Evolutionary conservation across 1,140 invertebrate genomes (phyloP).

Genomic region (Drosophila rufa): DNA sequence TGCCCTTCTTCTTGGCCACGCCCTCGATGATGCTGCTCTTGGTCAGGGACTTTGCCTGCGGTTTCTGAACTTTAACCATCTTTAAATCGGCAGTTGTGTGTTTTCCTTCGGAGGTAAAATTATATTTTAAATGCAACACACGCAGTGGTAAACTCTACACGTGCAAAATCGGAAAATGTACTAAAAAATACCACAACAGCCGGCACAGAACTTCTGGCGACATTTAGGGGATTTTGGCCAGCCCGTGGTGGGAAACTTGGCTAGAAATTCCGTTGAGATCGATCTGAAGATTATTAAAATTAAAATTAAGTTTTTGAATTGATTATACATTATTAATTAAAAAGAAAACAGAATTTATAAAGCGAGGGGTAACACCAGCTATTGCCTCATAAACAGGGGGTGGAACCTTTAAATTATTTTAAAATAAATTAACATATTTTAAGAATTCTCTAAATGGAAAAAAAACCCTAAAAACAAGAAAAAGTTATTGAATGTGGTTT

Average conservation of each 20-base stretch:
- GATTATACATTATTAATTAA: no score
- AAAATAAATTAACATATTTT: no score
- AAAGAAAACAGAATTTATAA: no score
- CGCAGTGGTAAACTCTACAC: conserved; percentile 26
- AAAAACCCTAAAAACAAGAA: no score
- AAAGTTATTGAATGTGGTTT: no score
- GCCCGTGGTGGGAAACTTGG: not conserved
- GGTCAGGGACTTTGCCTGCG: conserved; percentile 63
- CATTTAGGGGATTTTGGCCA: not conserved
- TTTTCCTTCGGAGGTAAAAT: conserved; percentile 10
- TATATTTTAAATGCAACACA: conserved; percentile 49
- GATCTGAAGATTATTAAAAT: no score
- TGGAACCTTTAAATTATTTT: no score
- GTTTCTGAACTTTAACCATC: conserved; percentile 77
- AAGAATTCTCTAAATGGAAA: no score
- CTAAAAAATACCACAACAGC: conserved; percentile 9
- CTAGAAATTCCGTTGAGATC: no score
- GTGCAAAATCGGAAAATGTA: conserved; percentile 2
- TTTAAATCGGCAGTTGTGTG: not conserved
- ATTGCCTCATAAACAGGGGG: no score
- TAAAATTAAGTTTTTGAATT: no score
- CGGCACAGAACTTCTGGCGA: not conserved
- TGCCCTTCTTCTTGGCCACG: conserved; percentile 59
- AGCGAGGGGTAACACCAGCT: no score
- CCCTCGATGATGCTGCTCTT: conserved; percentile 53